Conservation (phyloP, 2,113 vertebrate genomes). For the Rhea pennata region DNA sequence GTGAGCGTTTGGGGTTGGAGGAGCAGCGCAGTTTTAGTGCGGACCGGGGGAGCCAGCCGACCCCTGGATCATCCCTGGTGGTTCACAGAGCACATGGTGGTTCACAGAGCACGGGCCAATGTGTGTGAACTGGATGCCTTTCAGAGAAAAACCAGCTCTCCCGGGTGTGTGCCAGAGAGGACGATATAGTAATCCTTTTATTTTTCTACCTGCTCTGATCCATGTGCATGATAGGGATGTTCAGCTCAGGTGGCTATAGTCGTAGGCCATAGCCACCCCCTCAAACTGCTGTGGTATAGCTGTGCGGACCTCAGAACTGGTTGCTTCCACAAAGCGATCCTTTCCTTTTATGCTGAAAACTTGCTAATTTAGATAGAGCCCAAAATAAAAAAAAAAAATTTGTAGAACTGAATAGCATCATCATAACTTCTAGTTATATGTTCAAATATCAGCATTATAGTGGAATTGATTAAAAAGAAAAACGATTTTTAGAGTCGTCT, state of each 20-base stretch:
- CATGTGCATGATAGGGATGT: fast-evolving
- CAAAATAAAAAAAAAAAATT: neutral
- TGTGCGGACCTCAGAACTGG: neutral
- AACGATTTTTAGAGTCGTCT: neutral
- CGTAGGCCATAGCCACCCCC: neutral
- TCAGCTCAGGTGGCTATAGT: neutral
- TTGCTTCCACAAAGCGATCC: neutral
- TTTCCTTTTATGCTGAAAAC: neutral
- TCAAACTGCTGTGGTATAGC: neutral
- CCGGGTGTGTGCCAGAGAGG: neutral
- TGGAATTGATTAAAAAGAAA: neutral
- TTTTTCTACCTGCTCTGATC: neutral
- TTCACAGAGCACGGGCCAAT: neutral
- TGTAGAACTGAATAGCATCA: neutral
- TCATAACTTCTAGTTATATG: neutral
- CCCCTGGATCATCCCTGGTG: fast-evolving
- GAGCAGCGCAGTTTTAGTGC: neutral
- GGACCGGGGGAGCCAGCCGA: neutral
- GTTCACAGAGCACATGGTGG: no score
- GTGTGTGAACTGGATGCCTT: neutral
- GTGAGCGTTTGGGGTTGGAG: neutral
- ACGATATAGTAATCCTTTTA: neutral
- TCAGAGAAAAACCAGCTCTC: neutral
- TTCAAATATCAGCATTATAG: neutral
- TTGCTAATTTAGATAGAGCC: neutral